These are phyloP conservation scores for Eufriesea mexicana DNA, from an alignment of 1,140 invertebrate genomes.

Conservation along the genomic window DNA sequence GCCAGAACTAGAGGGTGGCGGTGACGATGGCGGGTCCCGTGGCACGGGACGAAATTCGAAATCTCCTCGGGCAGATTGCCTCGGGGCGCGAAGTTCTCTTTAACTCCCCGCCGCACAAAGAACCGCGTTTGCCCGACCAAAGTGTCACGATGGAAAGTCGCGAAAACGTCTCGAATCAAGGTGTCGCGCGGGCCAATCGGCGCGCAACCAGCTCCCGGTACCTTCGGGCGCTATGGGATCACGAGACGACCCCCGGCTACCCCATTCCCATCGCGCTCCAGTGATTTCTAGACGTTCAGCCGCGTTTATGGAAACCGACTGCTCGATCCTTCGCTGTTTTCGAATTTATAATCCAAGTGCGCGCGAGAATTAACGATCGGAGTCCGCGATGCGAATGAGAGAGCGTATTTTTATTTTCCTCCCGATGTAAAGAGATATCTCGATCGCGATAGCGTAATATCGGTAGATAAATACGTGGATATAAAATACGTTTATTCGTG, in stretches of 20 bases:
- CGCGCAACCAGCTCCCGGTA: slow-evolving; percentile 42
- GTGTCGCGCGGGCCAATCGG: slow-evolving; percentile 60
- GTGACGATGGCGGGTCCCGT: background rate
- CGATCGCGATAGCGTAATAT: too few relatives aligned
- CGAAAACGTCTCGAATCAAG: slow-evolving; percentile 65
- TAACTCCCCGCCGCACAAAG: slow-evolving; percentile 64
- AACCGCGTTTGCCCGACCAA: slow-evolving; percentile 53
- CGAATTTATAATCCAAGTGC: background rate
- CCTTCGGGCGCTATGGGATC: slow-evolving; percentile 53
- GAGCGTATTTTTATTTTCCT: too few relatives aligned
- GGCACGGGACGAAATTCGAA: slow-evolving; percentile 61
- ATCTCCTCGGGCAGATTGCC: slow-evolving; percentile 64
- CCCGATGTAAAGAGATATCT: too few relatives aligned
- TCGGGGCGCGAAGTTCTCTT: slow-evolving; percentile 58
- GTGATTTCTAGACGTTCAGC: background rate
- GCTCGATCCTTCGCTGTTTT: background rate
- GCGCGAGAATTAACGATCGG: background rate
- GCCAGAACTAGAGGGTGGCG: background rate
- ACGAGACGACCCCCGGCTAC: slow-evolving; percentile 1
- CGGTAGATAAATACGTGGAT: too few relatives aligned
- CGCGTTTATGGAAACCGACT: slow-evolving; percentile 25
- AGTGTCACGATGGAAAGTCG: slow-evolving; percentile 65
- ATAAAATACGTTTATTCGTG: background rate
- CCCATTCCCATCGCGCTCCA: slow-evolving; percentile 42
- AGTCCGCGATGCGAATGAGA: too few relatives aligned